Evolutionary conservation across 2,888 invertebrate species (phyloP), one percentile per base, ranked within the genome.

Genomic region (Drosophila kuntzei): DNA sequence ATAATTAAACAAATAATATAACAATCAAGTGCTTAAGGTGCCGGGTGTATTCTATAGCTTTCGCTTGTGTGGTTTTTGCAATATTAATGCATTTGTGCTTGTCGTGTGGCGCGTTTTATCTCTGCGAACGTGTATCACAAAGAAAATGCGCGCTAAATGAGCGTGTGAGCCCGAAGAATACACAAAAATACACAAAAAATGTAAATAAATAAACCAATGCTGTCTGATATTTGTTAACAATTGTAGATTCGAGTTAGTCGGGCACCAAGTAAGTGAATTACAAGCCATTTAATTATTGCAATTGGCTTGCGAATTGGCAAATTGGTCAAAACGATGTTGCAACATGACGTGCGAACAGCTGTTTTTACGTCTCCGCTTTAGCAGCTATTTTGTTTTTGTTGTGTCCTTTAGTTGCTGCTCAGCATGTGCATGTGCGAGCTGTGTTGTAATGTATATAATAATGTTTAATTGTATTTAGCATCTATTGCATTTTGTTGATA

Each of bases 131-230:
- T 51, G 59, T 49, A 37, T 44, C 66, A 69, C 68, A 83, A 85
- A 87, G 70, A 51, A 57, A 81, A 60, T 29, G 57, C 50, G 57
- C 68, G 89, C 69, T 87, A 79, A 85, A 79, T 32, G 50, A 67
- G 76, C 63, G 71, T 81, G 85, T 54, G 47, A 76, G 47, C 59
- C 59, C 63, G 18, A 11, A 49, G 57, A 81, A 67, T 59, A 22
- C 29, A 11, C 32, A 54, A 57, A 54, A 46, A 46, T 46, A 46
- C 46, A 47, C 37, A 51, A 61, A 55, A 73, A 75, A 85, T 87
- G 83, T 89, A 82, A 87, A 85, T 89, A 85, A 87, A 85, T 76
- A 66, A 87, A 65, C 47, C 46, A 50, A 62, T 27, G 37, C 25
- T 37, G 29, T 7, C 9, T 51, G 9, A n/a, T 32, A 68, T 53